These are phyloP conservation scores for Corythornis cristatus DNA, from an alignment of 2,113 vertebrate species.

Conservation along the genomic window DNA sequence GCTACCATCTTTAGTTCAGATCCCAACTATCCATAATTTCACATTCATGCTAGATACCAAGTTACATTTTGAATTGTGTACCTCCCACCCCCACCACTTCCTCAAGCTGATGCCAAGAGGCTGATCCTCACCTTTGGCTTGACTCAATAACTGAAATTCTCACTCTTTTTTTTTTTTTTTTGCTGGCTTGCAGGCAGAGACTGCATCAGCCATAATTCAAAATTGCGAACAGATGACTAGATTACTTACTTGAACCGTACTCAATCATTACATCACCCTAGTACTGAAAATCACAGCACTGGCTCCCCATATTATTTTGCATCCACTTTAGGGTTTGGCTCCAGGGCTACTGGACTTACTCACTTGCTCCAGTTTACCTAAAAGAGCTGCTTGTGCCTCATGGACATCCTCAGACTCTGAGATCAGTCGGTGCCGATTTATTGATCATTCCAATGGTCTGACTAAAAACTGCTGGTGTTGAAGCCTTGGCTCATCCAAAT, in stretches of 20 bases:
- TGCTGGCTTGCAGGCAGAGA: slow-evolving; percentile 42
- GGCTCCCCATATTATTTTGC: slow-evolving; percentile 53
- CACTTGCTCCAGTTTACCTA: slow-evolving; percentile 63
- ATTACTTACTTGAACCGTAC: slow-evolving; percentile 62
- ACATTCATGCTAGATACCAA: neutral
- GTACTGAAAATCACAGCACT: slow-evolving; percentile 51
- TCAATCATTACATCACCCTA: slow-evolving; percentile 73
- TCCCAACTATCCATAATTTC: neutral
- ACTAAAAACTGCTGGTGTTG: slow-evolving; percentile 42
- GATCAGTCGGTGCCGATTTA: slow-evolving; percentile 43
- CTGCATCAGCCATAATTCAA: slow-evolving; percentile 64
- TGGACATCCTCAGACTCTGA: slow-evolving; percentile 61
- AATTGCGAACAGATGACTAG: slow-evolving; percentile 71
- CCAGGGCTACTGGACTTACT: slow-evolving; percentile 65
- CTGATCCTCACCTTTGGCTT: slow-evolving; percentile 25
- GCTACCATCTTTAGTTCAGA: neutral
- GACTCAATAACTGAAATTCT: slow-evolving; percentile 19
- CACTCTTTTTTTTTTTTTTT: neutral
- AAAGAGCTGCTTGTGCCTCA: slow-evolving; percentile 42
- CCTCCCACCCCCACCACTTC: neutral
- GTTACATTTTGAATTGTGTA: neutral
- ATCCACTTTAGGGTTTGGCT: slow-evolving; percentile 75
- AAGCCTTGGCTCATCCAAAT: slow-evolving; percentile 34
- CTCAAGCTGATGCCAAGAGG: neutral
- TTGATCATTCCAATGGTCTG: slow-evolving; percentile 36